Base-by-base conservation (phyloP, 2,888 invertebrate species). In the Plebejus anna region DNA sequence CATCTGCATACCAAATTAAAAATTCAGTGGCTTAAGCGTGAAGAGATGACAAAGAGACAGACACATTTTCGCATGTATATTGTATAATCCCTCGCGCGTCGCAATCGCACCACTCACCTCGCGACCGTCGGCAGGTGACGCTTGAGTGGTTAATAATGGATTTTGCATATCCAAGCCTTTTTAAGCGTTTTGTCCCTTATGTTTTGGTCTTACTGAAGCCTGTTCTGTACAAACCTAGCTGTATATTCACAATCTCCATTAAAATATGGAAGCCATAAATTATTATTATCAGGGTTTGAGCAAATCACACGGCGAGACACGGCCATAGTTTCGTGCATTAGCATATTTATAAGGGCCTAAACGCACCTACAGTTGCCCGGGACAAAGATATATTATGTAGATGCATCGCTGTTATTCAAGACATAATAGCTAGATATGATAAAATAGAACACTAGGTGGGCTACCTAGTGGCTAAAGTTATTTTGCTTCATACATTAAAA, bases 301-400 rank as follows among this genome's bases (percentile, higher is more conserved):
- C 28, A 28, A 61, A 61, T 61, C 61, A 11, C 28, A 28, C 11
- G 28, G 38, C 71, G 42, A 71, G 71, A 42, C 71, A 32, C 47
- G 9, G 42, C 38, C 22, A 47, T 22, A 42, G 47, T 71, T 22
- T n/a, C 71, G 42, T 9, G 22, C 42, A 71, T 71, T 71, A 71
- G 71, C 71, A 71, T 71, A 71, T 71, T 71, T 42, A 71, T 71
- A 71, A 42, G 71, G 42, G 71, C 16, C 22, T 2, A 7, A 71
- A 38, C 47, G 38, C 42, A 22, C 42, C 61, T 61, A 71, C 71
- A 22, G 47, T 4, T 22, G 71, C 4, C 11, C n/a, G 13, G 42
- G 42, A 71, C 47, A 16, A 28, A 28, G 28, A 61, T 61, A 61
- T 22, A 13, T n/a, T 22, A 55, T 59, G 22, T 59, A 22, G 22